Conservation (phyloP, 2,888 invertebrate genomes). For the Trichacis sp. region DNA sequence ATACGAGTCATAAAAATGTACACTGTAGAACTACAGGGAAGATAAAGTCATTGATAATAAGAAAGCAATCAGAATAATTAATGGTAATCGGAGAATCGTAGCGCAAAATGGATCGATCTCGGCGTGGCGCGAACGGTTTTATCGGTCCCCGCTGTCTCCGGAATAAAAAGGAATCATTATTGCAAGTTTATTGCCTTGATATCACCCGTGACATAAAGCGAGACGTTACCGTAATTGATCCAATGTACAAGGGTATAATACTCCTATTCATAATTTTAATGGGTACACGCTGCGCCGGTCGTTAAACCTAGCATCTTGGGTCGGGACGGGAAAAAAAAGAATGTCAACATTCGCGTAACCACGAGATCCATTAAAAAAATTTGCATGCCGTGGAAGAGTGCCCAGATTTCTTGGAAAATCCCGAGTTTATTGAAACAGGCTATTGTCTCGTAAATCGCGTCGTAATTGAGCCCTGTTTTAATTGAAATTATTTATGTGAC, state of each 20-base stretch:
- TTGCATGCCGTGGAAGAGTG: conserved; percentile 30
- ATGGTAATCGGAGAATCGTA: not conserved
- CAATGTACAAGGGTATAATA: conserved; percentile 47
- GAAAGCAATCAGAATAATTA: not conserved
- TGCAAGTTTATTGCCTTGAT: conserved; percentile 27
- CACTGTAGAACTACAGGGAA: too few relatives aligned
- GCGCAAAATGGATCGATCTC: not conserved
- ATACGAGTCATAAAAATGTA: too few relatives aligned
- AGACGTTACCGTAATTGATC: conserved; percentile 47
- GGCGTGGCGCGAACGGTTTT: not conserved
- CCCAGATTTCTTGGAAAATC: conserved; percentile 20
- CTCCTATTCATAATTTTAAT: conserved; percentile 49
- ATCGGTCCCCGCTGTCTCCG: conserved; percentile 3
- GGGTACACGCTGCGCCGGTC: conserved; percentile 34
- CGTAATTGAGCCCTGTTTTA: conserved; percentile 7
- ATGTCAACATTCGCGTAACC: conserved; percentile 34
- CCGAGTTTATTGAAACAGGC: not conserved
- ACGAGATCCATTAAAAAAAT: conserved; percentile 27
- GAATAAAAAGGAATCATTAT: conserved; percentile 23
- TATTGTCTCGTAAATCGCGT: not conserved
- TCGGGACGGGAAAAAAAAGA: conserved; percentile 17
- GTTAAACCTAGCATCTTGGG: conserved; percentile 35
- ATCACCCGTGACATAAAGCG: conserved; percentile 29
- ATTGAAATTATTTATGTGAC: conserved; percentile 30
- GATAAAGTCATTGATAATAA: too few relatives aligned